Conservation (phyloP, 2,888 invertebrate genomes). For the Eristalinus aeneus region DNA sequence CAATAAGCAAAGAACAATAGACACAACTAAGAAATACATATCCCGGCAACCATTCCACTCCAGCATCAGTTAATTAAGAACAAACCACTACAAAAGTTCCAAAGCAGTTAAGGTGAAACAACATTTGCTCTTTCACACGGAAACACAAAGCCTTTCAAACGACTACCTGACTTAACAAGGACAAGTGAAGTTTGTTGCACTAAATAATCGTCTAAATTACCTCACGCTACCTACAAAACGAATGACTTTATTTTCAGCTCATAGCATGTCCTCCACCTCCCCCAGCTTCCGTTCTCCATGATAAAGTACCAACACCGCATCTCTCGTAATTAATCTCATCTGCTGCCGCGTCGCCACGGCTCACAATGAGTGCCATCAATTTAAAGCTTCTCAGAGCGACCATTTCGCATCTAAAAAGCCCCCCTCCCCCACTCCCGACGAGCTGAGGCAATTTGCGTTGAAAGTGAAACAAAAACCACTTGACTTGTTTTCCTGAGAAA, state of each 20-base stretch:
- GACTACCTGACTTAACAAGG: no score
- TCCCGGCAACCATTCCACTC: no score
- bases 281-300: not conserved
- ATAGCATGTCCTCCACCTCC: not conserved
- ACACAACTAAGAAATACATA: no score
- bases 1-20: no score
- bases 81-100: no score
- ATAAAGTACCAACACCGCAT: not conserved
- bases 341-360: not conserved
- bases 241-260: not conserved
- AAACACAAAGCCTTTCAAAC: no score
- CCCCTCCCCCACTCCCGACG: not conserved
- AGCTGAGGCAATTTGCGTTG: not conserved
- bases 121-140: no score
- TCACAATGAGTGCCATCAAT: not conserved
- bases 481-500: not conserved
- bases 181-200: not conserved
- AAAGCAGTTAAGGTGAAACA: no score
- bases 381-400: not conserved
- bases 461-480: not conserved
- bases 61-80: no score
- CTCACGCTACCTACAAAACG: not conserved
- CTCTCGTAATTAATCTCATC: not conserved
- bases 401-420: not conserved
- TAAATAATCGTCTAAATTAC: not conserved